Conservation (phyloP, 2,888 invertebrate species). For the Campoletis raptor region DNA sequence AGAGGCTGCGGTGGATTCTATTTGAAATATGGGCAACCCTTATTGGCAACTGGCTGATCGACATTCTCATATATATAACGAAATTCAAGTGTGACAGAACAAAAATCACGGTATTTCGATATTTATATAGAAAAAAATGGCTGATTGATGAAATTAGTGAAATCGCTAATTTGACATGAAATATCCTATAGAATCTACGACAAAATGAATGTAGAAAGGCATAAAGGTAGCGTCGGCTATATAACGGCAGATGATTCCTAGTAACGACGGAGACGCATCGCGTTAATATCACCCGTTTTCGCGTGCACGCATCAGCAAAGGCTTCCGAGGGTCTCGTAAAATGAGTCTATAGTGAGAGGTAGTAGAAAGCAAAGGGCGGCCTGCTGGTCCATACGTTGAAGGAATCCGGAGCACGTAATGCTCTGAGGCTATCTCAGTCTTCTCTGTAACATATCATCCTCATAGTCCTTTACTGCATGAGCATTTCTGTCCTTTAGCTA, state of each 20-base stretch:
- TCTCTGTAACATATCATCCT: constrained; percentile 27
- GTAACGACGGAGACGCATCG: constrained; percentile 58
- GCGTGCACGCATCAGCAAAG: constrained; percentile 30
- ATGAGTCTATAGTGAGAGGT: constrained; percentile 50
- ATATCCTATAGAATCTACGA: background rate
- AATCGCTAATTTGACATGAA: background rate
- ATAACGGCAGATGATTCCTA: constrained; percentile 52
- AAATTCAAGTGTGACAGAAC: background rate
- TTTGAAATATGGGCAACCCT: background rate
- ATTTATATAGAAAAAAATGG: background rate
- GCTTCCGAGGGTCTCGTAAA: constrained; percentile 13
- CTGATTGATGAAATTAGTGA: background rate
- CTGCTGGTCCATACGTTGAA: constrained; percentile 57
- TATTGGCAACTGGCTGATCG: background rate
- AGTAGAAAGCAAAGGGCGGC: constrained; percentile 1
- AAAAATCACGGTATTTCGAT: background rate
- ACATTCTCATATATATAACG: background rate
- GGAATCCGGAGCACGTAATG: constrained; percentile 71
- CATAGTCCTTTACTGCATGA: background rate
- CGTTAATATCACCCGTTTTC: constrained; percentile 46
- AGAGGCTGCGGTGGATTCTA: background rate
- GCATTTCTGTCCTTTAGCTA: background rate
- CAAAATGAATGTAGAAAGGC: background rate
- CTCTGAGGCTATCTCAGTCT: constrained; percentile 11
- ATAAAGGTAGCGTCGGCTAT: background rate